Base-by-base conservation (phyloP, 2,797 vertebrate species). In the Melanotaenia nigrans region DNA sequence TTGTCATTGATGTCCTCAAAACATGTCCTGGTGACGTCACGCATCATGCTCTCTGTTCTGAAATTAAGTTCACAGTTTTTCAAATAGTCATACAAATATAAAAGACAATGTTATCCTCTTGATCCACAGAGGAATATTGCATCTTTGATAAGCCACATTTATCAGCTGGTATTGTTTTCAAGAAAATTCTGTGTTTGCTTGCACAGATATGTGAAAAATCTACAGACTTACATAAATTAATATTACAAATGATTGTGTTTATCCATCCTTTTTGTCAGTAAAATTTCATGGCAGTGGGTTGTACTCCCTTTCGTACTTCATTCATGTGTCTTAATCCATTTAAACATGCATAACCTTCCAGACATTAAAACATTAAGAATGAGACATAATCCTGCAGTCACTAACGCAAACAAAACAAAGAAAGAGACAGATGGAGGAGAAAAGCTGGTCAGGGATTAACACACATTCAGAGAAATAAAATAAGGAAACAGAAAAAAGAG, bases 401-500 rank as follows among this genome's bases (percentile, higher is more conserved):
- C 11, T 61, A 49, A 73, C 30, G 62, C 38, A 71, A 77, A 18
- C 40, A 68, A 58, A 73, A 40, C 14, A 13, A 70, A 45, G 71
- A 8, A 35, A 30, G 3, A 67, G 71, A 69, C 40, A 71, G 61
- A 73, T 58, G 69, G 42, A 81, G 32, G 55, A 74, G 56, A 51
- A 65, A 64, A 61, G 63, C 51, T 77, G 61, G 38, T 32, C 40
- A 14, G 76, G 67, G 61, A 62, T 53, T 53, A 65, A 62, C 55
- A 78, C 69, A 75, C 33, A 65, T 54, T 61, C 59, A 72, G 24
- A 77, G 16, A 63, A 64, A 55, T 35, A 65, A 28, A 63, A 30
- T 24, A 45, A 60, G 61, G 36, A 36, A 69, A 24, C 32, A 73
- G 47, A 67, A 6, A 61, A 38, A 11, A 36, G 55, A 60, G 54